Percentiles rank a stretch among this genome's conserved stretches.
Evolutionary conservation across 1,140 invertebrate species (phyloP).

Genomic region (Drosophila lowei): DNA sequence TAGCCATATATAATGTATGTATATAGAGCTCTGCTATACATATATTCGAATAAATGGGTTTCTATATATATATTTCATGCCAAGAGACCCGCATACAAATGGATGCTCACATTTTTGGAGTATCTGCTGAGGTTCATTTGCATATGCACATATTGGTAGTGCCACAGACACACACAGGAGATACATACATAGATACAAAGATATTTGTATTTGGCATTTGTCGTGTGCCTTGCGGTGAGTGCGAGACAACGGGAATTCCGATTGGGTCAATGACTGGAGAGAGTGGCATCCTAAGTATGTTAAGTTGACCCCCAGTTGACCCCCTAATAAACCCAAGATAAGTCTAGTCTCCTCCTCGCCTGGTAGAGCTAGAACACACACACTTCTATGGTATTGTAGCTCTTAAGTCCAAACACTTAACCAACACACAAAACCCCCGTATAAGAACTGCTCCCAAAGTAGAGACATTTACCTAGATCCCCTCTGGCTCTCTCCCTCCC

Average conservation of each 20-base stretch:
- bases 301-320: slow-evolving; percentile 5
- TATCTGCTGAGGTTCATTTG: slow-evolving; percentile 53
- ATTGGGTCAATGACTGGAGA: slow-evolving; percentile 37
- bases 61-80: slow-evolving; percentile 15
- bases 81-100: slow-evolving; percentile 4
- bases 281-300: slow-evolving; percentile 10
- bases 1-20: slow-evolving; percentile 28
- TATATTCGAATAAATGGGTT: slow-evolving; percentile 33
- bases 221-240: slow-evolving; percentile 34
- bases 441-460: slow-evolving; percentile 21
- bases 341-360: slow-evolving; percentile 24
- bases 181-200: slow-evolving; percentile 21
- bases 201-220: slow-evolving; percentile 59
- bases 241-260: slow-evolving; percentile 44
- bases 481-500: slow-evolving; percentile 24
- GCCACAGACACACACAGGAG: background rate
- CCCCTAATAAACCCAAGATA: background rate
- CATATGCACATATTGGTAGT: slow-evolving; percentile 57
- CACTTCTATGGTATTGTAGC: slow-evolving; percentile 5
- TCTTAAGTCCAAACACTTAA: slow-evolving; percentile 22
- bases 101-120: slow-evolving; percentile 37
- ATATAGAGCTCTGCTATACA: slow-evolving; percentile 7
- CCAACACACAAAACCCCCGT: slow-evolving; percentile 22
- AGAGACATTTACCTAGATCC: slow-evolving; percentile 30
- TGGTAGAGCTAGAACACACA: slow-evolving; percentile 1